Base-by-base conservation (phyloP, 53 echinoderm and acorn worm species). In the Zoroaster sp. region DNA sequence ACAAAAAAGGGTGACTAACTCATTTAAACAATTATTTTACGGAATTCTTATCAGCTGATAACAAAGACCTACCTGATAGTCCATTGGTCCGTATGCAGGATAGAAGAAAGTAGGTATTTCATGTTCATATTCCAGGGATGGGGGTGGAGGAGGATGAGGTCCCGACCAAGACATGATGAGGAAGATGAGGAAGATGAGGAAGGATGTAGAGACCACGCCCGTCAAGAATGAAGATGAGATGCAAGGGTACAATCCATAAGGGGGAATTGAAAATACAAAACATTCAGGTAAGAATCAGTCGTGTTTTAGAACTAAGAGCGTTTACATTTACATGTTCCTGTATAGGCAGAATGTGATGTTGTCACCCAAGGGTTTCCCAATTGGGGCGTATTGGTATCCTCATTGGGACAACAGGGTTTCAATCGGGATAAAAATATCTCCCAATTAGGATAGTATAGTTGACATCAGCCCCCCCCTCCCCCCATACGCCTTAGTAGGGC, bases 81-180 rank as follows among this genome's bases (percentile, higher is more conserved):
- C 93, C 80, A 90, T 90, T 2, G 93, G 90, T 59, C 90, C 93
- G 18, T 88, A 90, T 0, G 92, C 68, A 35, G 93, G 93, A 30
- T 90, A 90, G 81, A 86, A 93, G 72, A 93, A 89, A 0, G 87
- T 83, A 11, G 90, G 87, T 47, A 93, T 87, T 93, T 93, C 93
- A 52, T 89, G 81, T 80, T 90, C 87, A 13, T 93, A 93, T 90
- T 93, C 93, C 93, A 93, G 37, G 37, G 90, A 71, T 9, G 90
- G 90, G 14, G 93, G 93, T 35, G 90, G 93, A 72, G 90, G 90
- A 11, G 85, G 85, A 70, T 85, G 85, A 32, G 85, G 85, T 69
- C 85, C 85, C 21, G 85, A 46, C 85, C 85, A 85, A 85, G 85
- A 70, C 85, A 85, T 85, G 41, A 66, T 37, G 63, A 66, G 38